phyloP scores from a whole-genome alignment of 2,113 vertebrate genomes.

The Ceratotherium simum region DNA sequence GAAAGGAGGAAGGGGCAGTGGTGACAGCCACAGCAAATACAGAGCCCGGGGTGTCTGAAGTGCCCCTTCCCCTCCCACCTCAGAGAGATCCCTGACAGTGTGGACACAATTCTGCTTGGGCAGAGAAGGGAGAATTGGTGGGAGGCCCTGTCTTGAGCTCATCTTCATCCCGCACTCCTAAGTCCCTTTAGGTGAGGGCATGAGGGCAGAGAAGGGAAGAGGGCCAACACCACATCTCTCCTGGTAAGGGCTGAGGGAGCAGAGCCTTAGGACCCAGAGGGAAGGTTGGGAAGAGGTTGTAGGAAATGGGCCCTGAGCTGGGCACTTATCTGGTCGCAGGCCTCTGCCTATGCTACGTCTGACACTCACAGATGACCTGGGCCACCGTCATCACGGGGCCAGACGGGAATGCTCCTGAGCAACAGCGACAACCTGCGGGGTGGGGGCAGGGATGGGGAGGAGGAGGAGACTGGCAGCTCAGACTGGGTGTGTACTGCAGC shows the following conservation, averaged over 20 bases:
- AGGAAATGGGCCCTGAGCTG: constrained; percentile 62
- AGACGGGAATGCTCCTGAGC: constrained; percentile 71
- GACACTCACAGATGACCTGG: constrained; percentile 85
- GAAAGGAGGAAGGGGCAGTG: accelerated
- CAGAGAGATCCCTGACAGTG: neutral
- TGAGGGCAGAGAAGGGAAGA: neutral
- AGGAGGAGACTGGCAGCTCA: constrained; percentile 71
- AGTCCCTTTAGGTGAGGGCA: neutral
- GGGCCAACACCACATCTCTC: neutral
- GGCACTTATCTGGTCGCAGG: constrained; percentile 80
- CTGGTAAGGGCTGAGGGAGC: neutral
- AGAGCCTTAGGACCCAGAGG: neutral
- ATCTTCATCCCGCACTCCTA: neutral
- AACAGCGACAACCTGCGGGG: constrained; percentile 78
- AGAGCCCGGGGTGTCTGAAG: neutral
- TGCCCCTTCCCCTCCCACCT: constrained; percentile 5
- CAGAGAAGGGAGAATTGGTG: neutral
- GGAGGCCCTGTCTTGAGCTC: neutral
- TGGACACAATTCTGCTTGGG: neutral
- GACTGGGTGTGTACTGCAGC: neutral
- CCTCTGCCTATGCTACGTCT: constrained; percentile 79
- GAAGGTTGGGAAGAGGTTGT: constrained; percentile 2
- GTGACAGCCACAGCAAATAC: neutral
- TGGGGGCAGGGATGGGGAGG: constrained; percentile 53
- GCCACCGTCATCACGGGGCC: constrained; percentile 79